phyloP scores from a whole-genome alignment of 2,797 vertebrate species.

The Hemibagrus guttatus region DNA sequence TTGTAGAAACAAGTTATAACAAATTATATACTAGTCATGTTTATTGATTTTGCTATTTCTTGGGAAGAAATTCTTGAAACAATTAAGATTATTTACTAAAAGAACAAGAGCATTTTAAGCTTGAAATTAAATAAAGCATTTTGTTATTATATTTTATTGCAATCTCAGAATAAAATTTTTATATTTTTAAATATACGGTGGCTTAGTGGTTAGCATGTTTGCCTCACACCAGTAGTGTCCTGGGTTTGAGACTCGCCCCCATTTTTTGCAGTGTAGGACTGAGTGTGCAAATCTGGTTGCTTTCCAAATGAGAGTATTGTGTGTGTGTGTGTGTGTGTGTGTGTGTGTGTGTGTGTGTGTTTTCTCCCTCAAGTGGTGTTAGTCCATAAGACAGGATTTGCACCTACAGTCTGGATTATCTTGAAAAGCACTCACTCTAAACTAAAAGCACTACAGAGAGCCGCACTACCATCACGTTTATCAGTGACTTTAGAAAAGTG shows the following conservation, averaged over 20 bases:
- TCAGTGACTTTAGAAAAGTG: background rate
- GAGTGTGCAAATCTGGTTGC: background rate
- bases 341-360: conserved; percentile 10
- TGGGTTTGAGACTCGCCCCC: too few relatives aligned
- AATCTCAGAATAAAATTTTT: background rate
- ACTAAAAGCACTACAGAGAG: background rate
- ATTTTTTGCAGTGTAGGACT: background rate
- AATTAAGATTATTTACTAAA: background rate
- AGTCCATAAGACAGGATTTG: conserved; percentile 45
- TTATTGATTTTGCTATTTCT: background rate
- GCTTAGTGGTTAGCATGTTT: too few relatives aligned
- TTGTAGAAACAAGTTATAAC: background rate
- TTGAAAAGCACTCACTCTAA: conserved; percentile 2
- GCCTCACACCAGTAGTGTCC: too few relatives aligned
- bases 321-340: conserved; percentile 23
- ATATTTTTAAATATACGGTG: too few relatives aligned
- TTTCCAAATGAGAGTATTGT: background rate
- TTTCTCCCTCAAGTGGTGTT: conserved; percentile 18
- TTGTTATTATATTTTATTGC: background rate
- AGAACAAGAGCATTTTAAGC: background rate
- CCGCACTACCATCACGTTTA: background rate
- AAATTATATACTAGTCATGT: background rate
- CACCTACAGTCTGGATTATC: conserved; percentile 54
- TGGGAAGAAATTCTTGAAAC: background rate
- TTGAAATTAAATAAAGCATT: background rate